Conservation (phyloP, 2,113 vertebrate genomes). For the Oophaga pumilio region DNA sequence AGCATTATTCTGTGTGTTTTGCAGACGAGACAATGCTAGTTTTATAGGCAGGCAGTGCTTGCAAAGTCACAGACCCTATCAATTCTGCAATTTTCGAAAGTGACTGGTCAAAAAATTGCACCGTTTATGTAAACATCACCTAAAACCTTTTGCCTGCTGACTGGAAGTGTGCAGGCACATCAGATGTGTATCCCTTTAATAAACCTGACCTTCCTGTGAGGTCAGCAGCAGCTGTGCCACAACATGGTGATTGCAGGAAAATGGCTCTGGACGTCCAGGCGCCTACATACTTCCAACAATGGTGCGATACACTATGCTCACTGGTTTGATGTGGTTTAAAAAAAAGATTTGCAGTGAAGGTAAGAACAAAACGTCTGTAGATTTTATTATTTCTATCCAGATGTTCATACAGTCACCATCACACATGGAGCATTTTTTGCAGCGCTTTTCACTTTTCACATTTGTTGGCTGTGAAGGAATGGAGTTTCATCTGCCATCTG, state of each 20-base stretch:
- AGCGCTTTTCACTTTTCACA: neutral
- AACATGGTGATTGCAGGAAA: conserved; percentile 45
- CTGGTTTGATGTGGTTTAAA: neutral
- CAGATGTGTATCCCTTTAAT: conserved; percentile 30
- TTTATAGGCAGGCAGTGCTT: no score
- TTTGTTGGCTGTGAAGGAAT: neutral
- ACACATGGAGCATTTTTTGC: neutral
- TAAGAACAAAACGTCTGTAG: neutral
- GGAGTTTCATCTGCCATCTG: neutral
- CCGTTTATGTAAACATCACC: neutral
- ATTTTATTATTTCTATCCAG: neutral
- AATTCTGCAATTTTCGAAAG: no score
- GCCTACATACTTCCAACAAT: neutral
- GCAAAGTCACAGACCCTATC: no score
- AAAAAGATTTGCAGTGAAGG: neutral
- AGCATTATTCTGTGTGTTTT: no score
- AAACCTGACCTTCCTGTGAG: conserved; percentile 1
- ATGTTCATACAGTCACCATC: no score
- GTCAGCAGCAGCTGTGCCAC: conserved; percentile 14
- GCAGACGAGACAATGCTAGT: no score
- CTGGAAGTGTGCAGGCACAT: neutral
- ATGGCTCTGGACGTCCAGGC: neutral
- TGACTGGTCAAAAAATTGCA: neutral
- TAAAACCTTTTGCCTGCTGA: neutral
- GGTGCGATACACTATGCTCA: conserved; percentile 29